Conservation (phyloP, 2,888 invertebrate species). For the Cheilosia urbana region DNA sequence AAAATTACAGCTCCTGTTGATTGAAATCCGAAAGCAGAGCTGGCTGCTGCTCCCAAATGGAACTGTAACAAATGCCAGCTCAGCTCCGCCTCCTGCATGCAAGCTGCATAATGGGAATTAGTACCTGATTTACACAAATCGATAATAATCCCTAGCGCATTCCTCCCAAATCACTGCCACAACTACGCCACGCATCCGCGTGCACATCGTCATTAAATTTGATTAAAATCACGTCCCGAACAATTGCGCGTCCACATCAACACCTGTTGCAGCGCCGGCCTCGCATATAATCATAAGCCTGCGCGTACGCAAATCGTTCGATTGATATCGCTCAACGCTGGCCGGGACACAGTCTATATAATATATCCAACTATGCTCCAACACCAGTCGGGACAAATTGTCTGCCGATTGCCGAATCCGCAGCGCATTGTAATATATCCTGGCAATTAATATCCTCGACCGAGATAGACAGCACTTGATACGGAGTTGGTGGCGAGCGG, state of each 20-base stretch:
- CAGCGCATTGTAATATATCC: conserved; percentile 67
- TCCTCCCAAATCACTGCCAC: conserved; percentile 45
- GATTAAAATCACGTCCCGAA: conserved; percentile 82
- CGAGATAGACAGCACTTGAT: conserved; percentile 69
- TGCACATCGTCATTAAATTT: conserved; percentile 76
- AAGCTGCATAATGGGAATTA: conserved; percentile 69
- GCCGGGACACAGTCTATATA: background rate
- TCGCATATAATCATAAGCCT: conserved; percentile 57
- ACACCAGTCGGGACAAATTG: conserved; percentile 62
- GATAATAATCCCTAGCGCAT: conserved; percentile 67
- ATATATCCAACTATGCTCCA: background rate
- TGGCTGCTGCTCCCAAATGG: conserved; percentile 37
- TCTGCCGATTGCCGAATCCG: conserved; percentile 69
- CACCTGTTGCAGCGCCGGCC: conserved; percentile 58
- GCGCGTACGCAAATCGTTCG: conserved; percentile 74
- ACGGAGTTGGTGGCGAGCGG: conserved; percentile 19
- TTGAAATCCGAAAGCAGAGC: conserved; percentile 48
- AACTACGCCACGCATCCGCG: conserved; percentile 62
- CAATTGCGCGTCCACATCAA: conserved; percentile 73
- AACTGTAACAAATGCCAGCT: conserved; percentile 60
- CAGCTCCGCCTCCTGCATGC: conserved; percentile 17
- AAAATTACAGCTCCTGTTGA: conserved; percentile 73
- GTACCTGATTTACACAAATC: conserved; percentile 77
- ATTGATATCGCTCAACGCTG: conserved; percentile 67
- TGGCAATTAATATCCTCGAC: conserved; percentile 72